phyloP scores from a whole-genome alignment of 2,797 vertebrate species.

The Girardinus metallicus region DNA sequence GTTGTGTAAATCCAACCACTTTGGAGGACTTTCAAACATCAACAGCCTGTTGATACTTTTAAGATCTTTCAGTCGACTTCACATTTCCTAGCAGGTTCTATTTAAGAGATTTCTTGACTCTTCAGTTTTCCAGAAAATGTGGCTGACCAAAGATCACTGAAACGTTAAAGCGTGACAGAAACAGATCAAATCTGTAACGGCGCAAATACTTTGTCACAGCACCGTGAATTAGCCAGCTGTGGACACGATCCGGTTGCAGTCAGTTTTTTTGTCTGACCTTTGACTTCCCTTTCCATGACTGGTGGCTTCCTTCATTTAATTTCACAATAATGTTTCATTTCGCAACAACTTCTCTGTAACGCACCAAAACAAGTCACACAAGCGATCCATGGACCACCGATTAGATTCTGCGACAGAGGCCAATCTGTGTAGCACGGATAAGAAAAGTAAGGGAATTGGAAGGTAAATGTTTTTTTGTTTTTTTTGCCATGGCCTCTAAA shows the following conservation, averaged over 20 bases:
- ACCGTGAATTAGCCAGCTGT: constrained; percentile 23
- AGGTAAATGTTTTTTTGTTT: constrained; percentile 26
- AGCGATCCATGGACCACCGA: constrained; percentile 40
- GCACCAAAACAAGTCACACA: constrained; percentile 39
- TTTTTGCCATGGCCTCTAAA: constrained; percentile 44
- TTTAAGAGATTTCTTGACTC: background rate
- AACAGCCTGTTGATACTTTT: background rate
- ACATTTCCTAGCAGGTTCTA: background rate
- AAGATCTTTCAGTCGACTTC: background rate
- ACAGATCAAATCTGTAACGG: constrained; percentile 5
- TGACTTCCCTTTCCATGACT: constrained; percentile 63
- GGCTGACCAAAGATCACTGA: background rate
- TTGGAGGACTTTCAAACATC: background rate
- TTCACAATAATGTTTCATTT: background rate
- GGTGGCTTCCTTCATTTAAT: constrained; percentile 65
- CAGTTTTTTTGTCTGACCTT: constrained; percentile 61
- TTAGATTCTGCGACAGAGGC: constrained; percentile 37
- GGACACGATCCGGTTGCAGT: constrained; percentile 50
- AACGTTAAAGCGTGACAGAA: background rate
- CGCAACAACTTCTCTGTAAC: constrained; percentile 49
- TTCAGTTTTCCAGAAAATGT: background rate
- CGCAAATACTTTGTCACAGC: constrained; percentile 25
- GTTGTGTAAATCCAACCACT: background rate
- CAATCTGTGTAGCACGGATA: constrained; percentile 61
- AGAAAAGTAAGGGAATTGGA: constrained; percentile 51